Evolutionary conservation across 2,113 vertebrate genomes (phyloP).

Genomic region (Clarias batrachus): DNA sequence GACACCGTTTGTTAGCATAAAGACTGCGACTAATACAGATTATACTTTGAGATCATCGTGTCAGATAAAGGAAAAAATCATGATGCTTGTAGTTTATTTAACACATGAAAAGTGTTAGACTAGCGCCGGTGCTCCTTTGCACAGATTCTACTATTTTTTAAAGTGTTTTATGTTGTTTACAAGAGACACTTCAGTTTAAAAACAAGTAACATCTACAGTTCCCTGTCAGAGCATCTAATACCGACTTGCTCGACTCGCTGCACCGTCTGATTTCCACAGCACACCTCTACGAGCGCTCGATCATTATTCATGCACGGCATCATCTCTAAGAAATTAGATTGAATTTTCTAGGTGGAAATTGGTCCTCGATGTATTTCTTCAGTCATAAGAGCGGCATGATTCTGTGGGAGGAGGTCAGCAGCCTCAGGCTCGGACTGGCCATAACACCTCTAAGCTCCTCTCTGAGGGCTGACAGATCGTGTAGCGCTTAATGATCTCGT

Average conservation of each 20-base stretch:
- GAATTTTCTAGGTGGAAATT: neutral
- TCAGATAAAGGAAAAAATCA: neutral
- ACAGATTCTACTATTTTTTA: neutral
- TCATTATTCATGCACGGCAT: neutral
- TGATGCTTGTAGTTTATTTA: neutral
- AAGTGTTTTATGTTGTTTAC: neutral
- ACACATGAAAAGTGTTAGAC: neutral
- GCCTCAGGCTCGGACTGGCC: neutral
- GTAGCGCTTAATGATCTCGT: constrained; percentile 43
- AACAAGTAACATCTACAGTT: neutral
- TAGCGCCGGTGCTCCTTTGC: neutral
- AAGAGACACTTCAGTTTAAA: neutral
- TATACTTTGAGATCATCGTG: neutral
- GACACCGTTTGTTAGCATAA: neutral
- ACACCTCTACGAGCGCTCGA: constrained; percentile 43
- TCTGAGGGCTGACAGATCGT: constrained; percentile 24
- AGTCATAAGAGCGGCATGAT: neutral
- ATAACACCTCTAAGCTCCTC: constrained; percentile 24
- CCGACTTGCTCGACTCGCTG: constrained; percentile 39
- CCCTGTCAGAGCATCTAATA: constrained; percentile 56
- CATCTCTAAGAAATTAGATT: constrained; percentile 22
- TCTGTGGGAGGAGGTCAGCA: neutral
- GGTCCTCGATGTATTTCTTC: constrained; percentile 1
- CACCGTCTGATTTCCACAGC: constrained; percentile 46
- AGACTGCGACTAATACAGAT: neutral